Percentiles rank a stretch among this genome's conserved stretches.
Evolutionary conservation across 2,888 invertebrate species (phyloP).

Genomic region (Pseudoips prasinana): DNA sequence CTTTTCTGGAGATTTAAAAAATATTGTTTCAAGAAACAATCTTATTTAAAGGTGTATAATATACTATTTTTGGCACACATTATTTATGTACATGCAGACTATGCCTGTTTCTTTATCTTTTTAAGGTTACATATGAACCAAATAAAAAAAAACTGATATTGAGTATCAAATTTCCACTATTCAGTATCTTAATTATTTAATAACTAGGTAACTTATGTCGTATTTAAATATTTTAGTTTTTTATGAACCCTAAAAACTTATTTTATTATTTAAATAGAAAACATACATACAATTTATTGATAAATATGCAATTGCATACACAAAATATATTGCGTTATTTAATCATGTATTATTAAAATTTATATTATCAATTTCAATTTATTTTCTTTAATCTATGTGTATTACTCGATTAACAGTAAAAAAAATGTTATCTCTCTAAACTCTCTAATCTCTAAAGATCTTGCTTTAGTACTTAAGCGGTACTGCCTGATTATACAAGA

Average conservation of each 20-base stretch:
- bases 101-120: no score
- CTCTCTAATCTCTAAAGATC: neutral
- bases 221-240: neutral
- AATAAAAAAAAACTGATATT: no score
- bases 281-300: neutral
- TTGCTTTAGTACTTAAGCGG: neutral
- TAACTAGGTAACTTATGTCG: neutral
- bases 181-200: neutral
- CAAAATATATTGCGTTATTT: neutral
- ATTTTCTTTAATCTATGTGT: neutral
- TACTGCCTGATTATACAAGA: neutral
- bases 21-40: conserved; percentile 12
- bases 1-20: conserved; percentile 11
- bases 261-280: neutral
- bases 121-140: no score
- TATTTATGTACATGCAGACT: no score
- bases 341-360: neutral
- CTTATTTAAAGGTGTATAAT: conserved; percentile 1
- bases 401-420: no score
- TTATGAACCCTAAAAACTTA: neutral
- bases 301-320: neutral
- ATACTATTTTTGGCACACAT: conserved; percentile 26
- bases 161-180: no score
- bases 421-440: no score
- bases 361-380: neutral